phyloP scores from a whole-genome alignment of 2,797 vertebrate genomes.

The Tokudaia tokunoshimensis region DNA sequence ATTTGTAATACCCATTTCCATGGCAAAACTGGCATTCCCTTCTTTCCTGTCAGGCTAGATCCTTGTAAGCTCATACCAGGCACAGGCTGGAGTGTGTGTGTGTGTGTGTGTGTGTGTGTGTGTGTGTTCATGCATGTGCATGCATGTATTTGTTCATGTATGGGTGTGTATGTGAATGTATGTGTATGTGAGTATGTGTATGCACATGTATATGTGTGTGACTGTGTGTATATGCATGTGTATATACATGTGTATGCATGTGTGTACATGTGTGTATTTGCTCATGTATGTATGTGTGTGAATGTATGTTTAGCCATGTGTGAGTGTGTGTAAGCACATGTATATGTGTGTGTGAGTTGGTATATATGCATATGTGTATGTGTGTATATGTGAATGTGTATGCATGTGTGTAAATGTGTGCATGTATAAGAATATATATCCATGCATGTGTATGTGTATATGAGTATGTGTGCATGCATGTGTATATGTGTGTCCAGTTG shows the following conservation, averaged over 20 bases:
- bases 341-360: neutral
- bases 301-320: neutral
- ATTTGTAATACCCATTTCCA: neutral
- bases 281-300: neutral
- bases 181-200: neutral
- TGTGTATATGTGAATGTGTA: neutral
- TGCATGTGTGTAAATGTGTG: neutral
- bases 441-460: neutral
- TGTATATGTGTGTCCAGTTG: neutral
- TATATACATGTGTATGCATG: neutral
- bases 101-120: neutral
- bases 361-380: neutral
- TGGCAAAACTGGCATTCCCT: neutral
- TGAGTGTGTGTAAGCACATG: accelerated
- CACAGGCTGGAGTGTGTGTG: neutral
- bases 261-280: neutral
- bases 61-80: neutral
- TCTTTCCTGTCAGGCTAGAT: neutral
- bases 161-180: neutral
- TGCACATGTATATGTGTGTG: neutral
- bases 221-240: neutral
- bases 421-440: neutral
- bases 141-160: neutral
- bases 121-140: neutral
- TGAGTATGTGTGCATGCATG: neutral